Conservation (phyloP, 1,140 invertebrate genomes). For the Hyles euphorbiae region DNA sequence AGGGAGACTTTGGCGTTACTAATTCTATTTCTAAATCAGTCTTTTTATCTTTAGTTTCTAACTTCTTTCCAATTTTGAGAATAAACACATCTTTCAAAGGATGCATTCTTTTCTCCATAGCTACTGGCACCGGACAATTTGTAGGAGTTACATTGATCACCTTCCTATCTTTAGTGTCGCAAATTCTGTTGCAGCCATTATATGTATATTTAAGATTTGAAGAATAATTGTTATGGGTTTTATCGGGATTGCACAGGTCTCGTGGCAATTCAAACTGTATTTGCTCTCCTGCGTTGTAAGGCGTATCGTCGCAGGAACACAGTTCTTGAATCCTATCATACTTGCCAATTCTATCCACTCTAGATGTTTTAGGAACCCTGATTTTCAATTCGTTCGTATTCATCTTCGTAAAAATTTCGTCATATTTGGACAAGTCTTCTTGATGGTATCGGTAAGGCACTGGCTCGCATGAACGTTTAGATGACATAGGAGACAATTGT, state of each 20-base stretch:
- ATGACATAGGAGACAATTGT: slow-evolving; percentile 31
- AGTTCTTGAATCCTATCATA: slow-evolving; percentile 62
- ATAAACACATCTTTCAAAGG: slow-evolving; percentile 64
- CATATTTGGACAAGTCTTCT: slow-evolving; percentile 33
- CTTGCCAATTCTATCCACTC: slow-evolving; percentile 49
- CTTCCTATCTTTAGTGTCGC: slow-evolving; percentile 46
- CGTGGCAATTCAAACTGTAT: slow-evolving; percentile 60
- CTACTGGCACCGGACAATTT: slow-evolving; percentile 50
- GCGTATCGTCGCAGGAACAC: slow-evolving; percentile 52
- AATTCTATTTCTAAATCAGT: slow-evolving; percentile 68
- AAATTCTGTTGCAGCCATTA: slow-evolving; percentile 33
- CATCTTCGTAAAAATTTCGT: slow-evolving; percentile 67
- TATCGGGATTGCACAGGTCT: slow-evolving; percentile 30
- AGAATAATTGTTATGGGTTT: slow-evolving; percentile 39
- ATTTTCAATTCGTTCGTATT: slow-evolving; percentile 64
- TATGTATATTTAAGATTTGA: slow-evolving; percentile 60
- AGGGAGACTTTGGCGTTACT: slow-evolving; percentile 52
- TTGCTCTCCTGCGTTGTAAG: slow-evolving; percentile 59
- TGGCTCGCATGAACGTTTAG: slow-evolving; percentile 19
- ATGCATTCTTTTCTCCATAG: slow-evolving; percentile 53
- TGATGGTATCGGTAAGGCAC: slow-evolving; percentile 10
- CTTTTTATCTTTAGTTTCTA: slow-evolving; percentile 65
- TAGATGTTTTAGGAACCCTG: slow-evolving; percentile 57
- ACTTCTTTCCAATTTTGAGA: slow-evolving; percentile 65
- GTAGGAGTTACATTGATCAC: slow-evolving; percentile 58